Base-by-base conservation (phyloP, 2,113 vertebrate species). In the Gavialis gangeticus region DNA sequence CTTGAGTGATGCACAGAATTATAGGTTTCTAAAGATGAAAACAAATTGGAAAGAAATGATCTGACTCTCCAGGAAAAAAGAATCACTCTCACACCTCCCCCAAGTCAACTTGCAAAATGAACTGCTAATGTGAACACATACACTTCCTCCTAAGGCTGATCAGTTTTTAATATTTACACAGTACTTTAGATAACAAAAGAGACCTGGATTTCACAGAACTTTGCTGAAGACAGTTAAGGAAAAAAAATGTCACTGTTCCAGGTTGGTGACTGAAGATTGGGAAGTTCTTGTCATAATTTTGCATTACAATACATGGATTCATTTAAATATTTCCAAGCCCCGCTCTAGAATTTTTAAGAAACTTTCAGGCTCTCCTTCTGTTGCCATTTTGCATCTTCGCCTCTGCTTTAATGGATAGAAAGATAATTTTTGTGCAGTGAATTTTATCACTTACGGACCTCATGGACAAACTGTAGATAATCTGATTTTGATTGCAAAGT, bases 1-100 rank as follows among this genome's bases (percentile, higher is more conserved):
- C 87, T 96, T 98, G 98, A 98, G 91, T 98, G 97, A 98, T 97
- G 97, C 91, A 90, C 87, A 93, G 97, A 98, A 98, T 97, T 97
- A 98, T 90, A 98, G 96, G 97, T 95, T 98, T 97, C 93, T 95
- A 96, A 91, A 22, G 75, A 90, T 89, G 82, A 81, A 88, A 92
- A 86, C 94, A 46, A 34, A 93, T 71, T 73, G 75, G 21, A 79
- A 93, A 88, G 90, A 91, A 89, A 96, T 96, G 81, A 96, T 84
- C 71, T 95, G 81, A 92, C 93, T 95, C 91, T 89, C 93, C 58
- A 94, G 30, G 2, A 4, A 9, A 66, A 37, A 84, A 79, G 46
- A 5, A 6, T 14, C 92, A 85, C 62, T 55, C 89, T 58, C 79
- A 64, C 22, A 54, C 12, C 21, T 91, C 85, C 91, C 75, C 78